Conservation (phyloP, 2,797 vertebrate species). For the Malacoraja senta region DNA sequence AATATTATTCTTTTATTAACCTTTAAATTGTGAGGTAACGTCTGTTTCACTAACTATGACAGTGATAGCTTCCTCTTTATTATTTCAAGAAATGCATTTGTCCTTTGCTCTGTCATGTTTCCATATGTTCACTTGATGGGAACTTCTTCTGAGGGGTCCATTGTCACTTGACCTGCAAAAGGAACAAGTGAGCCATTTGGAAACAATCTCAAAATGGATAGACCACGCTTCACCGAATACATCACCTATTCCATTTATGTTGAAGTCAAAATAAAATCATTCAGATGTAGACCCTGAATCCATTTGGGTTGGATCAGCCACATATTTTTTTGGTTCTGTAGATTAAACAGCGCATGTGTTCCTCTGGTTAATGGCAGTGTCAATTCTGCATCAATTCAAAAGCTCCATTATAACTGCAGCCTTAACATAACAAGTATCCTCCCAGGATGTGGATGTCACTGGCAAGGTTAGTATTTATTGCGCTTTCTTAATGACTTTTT, state of each 20-base stretch:
- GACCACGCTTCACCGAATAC: background rate
- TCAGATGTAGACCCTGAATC: background rate
- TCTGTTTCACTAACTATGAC: conserved; percentile 10
- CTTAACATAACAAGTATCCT: background rate
- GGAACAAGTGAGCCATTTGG: background rate
- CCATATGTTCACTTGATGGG: background rate
- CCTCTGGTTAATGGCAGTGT: background rate
- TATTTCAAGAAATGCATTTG: background rate
- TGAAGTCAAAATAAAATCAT: background rate
- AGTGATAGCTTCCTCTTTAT: conserved; percentile 13
- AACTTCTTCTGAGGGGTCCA: background rate
- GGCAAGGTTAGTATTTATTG: background rate
- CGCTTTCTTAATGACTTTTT: background rate
- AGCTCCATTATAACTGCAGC: background rate
- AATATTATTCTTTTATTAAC: conserved; percentile 20
- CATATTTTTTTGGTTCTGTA: background rate
- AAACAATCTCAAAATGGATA: background rate
- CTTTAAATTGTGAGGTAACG: conserved; percentile 35
- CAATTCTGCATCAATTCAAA: background rate
- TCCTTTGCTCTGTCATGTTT: background rate
- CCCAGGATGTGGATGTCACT: background rate
- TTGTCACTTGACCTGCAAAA: background rate
- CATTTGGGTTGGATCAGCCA: background rate
- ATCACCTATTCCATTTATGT: background rate
- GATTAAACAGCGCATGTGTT: too few species aligned